Percentiles rank a stretch among this genome's conserved stretches.
phyloP scores from a whole-genome alignment of 2,797 vertebrate species.

The Thalassophryne amazonica region DNA sequence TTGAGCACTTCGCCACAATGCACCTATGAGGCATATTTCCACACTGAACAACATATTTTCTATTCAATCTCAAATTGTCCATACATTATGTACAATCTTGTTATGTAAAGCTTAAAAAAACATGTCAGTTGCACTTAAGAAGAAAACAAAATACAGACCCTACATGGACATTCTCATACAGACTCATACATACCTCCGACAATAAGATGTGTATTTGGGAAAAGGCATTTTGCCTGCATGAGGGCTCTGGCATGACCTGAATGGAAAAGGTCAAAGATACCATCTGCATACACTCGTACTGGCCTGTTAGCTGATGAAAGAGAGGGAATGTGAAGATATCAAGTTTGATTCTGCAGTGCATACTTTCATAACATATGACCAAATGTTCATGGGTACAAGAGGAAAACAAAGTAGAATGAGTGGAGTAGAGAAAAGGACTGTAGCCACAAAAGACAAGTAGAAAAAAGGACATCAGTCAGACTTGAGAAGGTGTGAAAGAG shows the following conservation, averaged over 20 bases:
- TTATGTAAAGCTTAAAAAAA: no score
- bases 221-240: slow-evolving; percentile 98
- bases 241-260: slow-evolving; percentile 96
- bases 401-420: not conserved
- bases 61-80: no score
- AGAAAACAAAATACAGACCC: no score
- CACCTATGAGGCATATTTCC: no score
- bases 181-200: slow-evolving; percentile 84
- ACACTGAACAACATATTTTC: no score
- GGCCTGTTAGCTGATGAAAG: slow-evolving; percentile 83
- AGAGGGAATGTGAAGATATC: slow-evolving; percentile 1
- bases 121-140: no score
- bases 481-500: no score
- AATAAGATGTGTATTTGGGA: slow-evolving; percentile 97
- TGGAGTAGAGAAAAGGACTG: not conserved
- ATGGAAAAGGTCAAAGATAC: slow-evolving; percentile 98
- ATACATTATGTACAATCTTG: no score
- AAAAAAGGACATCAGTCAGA: not conserved
- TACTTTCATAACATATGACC: not conserved
- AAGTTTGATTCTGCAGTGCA: not conserved
- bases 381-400: not conserved
- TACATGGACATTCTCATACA: not conserved
- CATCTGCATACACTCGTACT: slow-evolving; percentile 95
- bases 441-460: not conserved
- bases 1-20: no score